phyloP scores from a whole-genome alignment of 2,888 invertebrate species.

The Atrina japonica region DNA sequence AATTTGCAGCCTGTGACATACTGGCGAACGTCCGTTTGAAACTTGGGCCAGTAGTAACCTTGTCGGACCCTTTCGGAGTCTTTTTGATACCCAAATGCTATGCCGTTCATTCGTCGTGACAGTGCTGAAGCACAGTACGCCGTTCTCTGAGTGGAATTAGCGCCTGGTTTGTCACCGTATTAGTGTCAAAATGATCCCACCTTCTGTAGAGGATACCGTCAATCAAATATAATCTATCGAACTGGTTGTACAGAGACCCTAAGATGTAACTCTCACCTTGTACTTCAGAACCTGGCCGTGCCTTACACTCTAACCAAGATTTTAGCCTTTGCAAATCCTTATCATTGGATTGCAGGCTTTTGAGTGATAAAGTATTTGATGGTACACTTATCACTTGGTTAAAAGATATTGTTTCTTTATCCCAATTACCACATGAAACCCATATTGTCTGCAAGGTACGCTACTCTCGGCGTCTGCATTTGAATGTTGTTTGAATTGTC shows the following conservation, averaged over 20 bases:
- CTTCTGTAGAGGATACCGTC: slow-evolving; percentile 10
- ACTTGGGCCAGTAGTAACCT: slow-evolving; percentile 27
- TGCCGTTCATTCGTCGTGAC: slow-evolving; percentile 18
- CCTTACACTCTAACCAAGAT: background rate
- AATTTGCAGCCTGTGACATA: slow-evolving; percentile 15
- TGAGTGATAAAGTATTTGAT: no score
- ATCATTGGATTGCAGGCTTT: no score
- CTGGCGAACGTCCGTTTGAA: slow-evolving; percentile 23
- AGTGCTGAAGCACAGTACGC: slow-evolving; percentile 13
- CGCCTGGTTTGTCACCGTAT: no score
- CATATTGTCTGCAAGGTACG: slow-evolving; percentile 3
- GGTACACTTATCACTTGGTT: no score
- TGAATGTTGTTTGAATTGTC: slow-evolving; percentile 9
- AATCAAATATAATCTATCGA: background rate
- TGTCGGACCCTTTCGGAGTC: slow-evolving; percentile 24
- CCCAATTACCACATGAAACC: slow-evolving; percentile 11
- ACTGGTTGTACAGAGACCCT: slow-evolving; percentile 1
- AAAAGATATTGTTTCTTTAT: background rate
- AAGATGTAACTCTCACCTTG: slow-evolving; percentile 2
- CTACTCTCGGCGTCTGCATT: slow-evolving; percentile 26
- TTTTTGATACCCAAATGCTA: slow-evolving; percentile 32
- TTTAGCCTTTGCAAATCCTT: background rate
- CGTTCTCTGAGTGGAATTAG: slow-evolving; percentile 11
- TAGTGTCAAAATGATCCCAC: no score
- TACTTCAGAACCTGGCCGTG: background rate